phyloP scores from a whole-genome alignment of 2,113 vertebrate genomes.

The Setophaga coronata region DNA sequence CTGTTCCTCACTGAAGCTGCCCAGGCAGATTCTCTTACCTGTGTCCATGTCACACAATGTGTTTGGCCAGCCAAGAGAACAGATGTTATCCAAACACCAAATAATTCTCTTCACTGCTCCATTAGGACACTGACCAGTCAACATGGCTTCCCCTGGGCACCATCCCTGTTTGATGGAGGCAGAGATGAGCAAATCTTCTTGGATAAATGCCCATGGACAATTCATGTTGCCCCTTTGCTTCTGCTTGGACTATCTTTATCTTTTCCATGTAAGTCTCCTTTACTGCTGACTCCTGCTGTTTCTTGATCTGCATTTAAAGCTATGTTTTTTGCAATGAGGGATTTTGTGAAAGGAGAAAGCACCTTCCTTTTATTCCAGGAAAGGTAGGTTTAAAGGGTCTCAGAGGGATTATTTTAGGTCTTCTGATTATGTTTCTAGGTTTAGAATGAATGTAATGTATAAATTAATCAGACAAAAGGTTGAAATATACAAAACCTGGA shows the following conservation, averaged over 20 bases:
- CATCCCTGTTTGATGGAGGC: neutral
- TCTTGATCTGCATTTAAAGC: neutral
- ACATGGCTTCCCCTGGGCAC: neutral
- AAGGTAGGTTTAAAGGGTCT: neutral
- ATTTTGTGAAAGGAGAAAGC: neutral
- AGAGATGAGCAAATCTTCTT: neutral
- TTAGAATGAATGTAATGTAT: neutral
- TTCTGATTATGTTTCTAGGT: neutral
- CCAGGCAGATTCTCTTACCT: neutral
- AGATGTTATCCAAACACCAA: neutral
- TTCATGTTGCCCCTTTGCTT: neutral
- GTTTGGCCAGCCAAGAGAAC: neutral
- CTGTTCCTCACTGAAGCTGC: neutral
- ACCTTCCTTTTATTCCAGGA: neutral
- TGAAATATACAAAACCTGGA: neutral
- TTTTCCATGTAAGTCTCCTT: neutral
- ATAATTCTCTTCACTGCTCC: neutral
- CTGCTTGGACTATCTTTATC: neutral
- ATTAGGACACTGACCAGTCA: neutral
- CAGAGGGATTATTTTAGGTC: neutral
- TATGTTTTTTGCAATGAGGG: neutral
- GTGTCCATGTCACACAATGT: fast-evolving
- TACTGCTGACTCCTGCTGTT: neutral
- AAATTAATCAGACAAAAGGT: neutral
- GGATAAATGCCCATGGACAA: neutral